Evolutionary conservation across 1,140 invertebrate genomes (phyloP), one percentile per base, ranked within the genome.

Genomic region (Sycophila sp.): DNA sequence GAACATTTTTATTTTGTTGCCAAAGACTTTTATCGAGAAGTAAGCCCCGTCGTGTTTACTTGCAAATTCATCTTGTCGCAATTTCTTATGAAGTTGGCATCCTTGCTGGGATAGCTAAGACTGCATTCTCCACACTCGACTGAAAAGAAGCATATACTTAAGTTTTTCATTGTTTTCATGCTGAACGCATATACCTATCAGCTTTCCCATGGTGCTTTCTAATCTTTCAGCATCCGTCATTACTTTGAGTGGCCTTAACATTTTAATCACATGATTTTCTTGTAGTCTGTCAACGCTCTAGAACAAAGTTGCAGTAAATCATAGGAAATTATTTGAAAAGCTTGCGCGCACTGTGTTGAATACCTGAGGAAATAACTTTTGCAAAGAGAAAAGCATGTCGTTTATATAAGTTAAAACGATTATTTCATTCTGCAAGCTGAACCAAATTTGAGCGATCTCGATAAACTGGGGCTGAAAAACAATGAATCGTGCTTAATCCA

Each of bases 371-470:
- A 85, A 86, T 63, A 90, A 77, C 40, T 68, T 75, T 32, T 87
- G 81, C 28, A 91, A 62, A 49, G 86, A 82, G 32, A 81, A 84
- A 55, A 89, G 85, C 4, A 91, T 85, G 2, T 85, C 83, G 73
- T 89, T 89, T 2, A 89, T 82, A 13, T 86, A 87, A n/a, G 88
- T 89, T 40, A 92, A 77, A n/a, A 89, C 79, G 19, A 88, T 87
- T 70, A 89, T 88, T 58, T 90, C 86, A 71, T 91, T 88, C 76
- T 92, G 90, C 73, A 92, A 84, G 15, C 84, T 80, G 8, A 87
- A 83, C 91, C 91, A 93, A 6, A 88, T 85, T 40, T 88, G 78
- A 73, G 89, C 88, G 4, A 93, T 73, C 69, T 89, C 87, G 30
- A 87, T 85, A 76, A 92, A 92, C 38, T 90, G 83, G 1, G 91